Evolutionary conservation across 2,888 invertebrate species (phyloP), one percentile per base, ranked within the genome.

Genomic region (Hetaerina titia): DNA sequence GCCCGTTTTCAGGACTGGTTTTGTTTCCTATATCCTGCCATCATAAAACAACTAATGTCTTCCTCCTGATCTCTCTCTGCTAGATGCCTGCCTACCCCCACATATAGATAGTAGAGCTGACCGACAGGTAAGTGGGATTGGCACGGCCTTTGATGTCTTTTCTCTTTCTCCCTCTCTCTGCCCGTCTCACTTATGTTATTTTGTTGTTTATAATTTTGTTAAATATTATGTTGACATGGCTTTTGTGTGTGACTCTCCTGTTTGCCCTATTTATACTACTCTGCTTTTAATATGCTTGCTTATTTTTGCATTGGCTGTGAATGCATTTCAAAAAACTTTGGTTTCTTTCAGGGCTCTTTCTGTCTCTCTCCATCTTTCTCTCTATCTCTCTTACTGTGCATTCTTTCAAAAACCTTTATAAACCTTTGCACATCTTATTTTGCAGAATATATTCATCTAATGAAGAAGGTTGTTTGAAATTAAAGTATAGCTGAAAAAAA

Each of bases 101-200:
- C 98, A 98, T 98, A 98, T 98, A 98, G 98, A 98, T 98, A 98
- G 98, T 98, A 98, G 98, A 98, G 98, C 97, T 98, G 98, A 98
- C 97, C 98, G 97, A 97, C 97, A 97, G 97, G 92, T 92, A 92
- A 92, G 95, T 95, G 95, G 94, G 94, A 94, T 94, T 94, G 95
- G 95, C 64, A 63, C 94, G 89, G 88, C 95, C 89, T 64, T 95
- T 94, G 89, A 60, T 95, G 94, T 81, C 56, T 95, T 95, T 96
- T 96, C 95, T 96, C 95, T 96, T 95, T 96, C 95, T 96, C 95
- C 97, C 97, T 97, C 97, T 98, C 97, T 98, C 98, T 98, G 95
- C 96, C 96, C 98, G 98, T 98, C 98, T 98, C 98, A 98, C 98
- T 98, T 98, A 95, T 96, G 96, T 96, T 96, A 96, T 96, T 96